Percentiles rank a stretch among this genome's conserved stretches.
Conservation (phyloP, 1,140 invertebrate species). For the Homarus americanus region DNA sequence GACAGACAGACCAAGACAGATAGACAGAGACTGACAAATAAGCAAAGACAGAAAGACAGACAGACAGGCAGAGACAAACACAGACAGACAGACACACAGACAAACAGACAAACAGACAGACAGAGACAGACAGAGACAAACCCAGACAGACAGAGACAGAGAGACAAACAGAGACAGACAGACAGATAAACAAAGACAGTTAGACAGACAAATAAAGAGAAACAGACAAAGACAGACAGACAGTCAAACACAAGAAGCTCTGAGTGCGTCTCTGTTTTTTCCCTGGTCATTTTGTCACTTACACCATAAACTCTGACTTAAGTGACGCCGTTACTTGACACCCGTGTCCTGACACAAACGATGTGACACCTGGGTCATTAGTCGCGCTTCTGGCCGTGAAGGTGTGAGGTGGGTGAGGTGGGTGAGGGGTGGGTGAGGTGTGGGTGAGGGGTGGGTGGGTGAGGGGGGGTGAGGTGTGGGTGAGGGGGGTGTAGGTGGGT, state of each 20-base stretch:
- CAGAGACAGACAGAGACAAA: no score
- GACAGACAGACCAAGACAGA: no score
- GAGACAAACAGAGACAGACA: no score
- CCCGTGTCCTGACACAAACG: background rate
- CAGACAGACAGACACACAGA: no score
- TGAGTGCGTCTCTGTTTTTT: background rate
- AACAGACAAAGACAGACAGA: background rate
- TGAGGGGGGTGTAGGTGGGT: background rate
- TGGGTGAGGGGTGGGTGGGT: background rate
- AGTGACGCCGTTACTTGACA: background rate
- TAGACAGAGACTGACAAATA: no score
- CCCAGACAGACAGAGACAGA: no score
- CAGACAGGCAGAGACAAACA: no score
- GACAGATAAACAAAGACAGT: no score
- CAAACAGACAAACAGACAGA: no score
- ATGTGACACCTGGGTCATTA: background rate
- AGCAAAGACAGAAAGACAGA: no score
- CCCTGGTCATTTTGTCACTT: background rate
- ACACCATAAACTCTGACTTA: background rate
- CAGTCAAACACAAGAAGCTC: background rate
- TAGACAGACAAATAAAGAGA: no score
- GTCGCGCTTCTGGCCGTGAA: background rate
- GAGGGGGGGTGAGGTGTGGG: conserved; percentile 8
- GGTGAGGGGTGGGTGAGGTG: background rate
- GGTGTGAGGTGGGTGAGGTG: background rate